phyloP scores from a whole-genome alignment of 1,140 invertebrate species.

The Caenorhabditis latens region DNA sequence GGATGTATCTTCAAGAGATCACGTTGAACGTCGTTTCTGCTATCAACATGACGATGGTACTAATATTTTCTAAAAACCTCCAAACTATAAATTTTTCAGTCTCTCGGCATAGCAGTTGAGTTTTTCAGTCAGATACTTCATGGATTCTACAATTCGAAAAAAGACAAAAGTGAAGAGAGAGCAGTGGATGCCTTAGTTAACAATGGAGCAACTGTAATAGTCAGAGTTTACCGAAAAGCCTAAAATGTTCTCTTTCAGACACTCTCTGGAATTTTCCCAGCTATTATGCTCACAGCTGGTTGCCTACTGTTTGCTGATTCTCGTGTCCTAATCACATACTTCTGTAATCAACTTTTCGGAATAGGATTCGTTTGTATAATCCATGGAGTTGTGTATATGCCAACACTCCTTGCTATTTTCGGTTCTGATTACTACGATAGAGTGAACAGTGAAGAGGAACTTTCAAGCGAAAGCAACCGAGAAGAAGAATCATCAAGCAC shows the following conservation, averaged over 20 bases:
- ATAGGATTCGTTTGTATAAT: neutral
- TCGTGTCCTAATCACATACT: conserved; percentile 41
- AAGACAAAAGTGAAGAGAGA: conserved; percentile 25
- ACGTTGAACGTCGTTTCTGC: conserved; percentile 20
- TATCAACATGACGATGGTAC: conserved; percentile 46
- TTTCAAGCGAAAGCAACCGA: neutral
- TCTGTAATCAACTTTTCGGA: conserved; percentile 16
- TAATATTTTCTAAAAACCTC: neutral
- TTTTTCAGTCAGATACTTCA: conserved; percentile 32
- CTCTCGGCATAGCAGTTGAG: conserved; percentile 29
- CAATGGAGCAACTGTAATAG: conserved; percentile 2
- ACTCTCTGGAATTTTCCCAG: conserved; percentile 23
- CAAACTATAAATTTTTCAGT: neutral
- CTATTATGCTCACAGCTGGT: conserved; percentile 14
- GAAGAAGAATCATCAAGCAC: neutral
- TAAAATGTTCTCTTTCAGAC: conserved; percentile 2
- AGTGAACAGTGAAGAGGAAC: neutral
- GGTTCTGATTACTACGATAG: conserved; percentile 24
- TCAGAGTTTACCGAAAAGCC: neutral
- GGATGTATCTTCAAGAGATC: conserved; percentile 32
- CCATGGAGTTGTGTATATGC: conserved; percentile 40
- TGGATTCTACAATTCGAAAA: conserved; percentile 38
- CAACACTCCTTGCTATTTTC: conserved; percentile 4
- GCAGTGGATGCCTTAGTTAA: neutral
- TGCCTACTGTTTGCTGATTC: conserved; percentile 27